Base-by-base conservation (phyloP, 2,888 invertebrate genomes). In the Cantharis lateralis region DNA sequence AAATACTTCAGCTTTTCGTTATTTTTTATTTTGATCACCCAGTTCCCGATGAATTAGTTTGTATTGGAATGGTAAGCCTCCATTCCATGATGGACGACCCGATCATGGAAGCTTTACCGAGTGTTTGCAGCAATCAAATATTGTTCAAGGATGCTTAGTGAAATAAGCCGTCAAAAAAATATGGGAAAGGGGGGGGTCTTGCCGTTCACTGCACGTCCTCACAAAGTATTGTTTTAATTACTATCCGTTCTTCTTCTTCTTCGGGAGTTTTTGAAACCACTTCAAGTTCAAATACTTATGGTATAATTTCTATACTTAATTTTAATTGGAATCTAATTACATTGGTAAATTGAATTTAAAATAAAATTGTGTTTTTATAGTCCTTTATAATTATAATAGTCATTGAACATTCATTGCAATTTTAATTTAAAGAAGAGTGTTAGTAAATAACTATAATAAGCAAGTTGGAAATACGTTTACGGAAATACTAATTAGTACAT, bases 401-500 rank as follows among this genome's bases (percentile, higher is more conserved):
- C 48, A 28, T 32, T 28, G 15, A 64, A 66, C 16, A 10, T n/a
- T 63, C 24, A 26, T 24, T 66, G 71, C 62, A 71, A 71, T 68
- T 75, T 68, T 26, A 15, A 70, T 70, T 61, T 76, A 71, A 74
- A 73, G n/a, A n/a, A 7, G 48, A 48, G 48, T 48, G 48, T 48
- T 48, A n/a, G 48, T 48, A 48, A 48, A 48, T 48, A 48, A 48
- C 48, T 48, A 48, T 48, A 48, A 48, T 48, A 48, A 48, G 48
- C n/a, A 48, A 48, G 48, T 48, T 48, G n/a, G 76, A 72, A 62
- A 70, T 72, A 72, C 72, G 62, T 62, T 76, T 73, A 74, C 71
- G 74, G 71, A 68, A 70, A 71, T 74, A 71, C 74, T 74, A 71
- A 48, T 48, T 48, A 48, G 77, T 74, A 74, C 74, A 75, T 74